A percentile compares a stretch with the other conserved stretches of the same genome.
These are phyloP conservation scores for Nothoprocta pentlandii DNA, from an alignment of 2,113 vertebrate species.

Conservation along the genomic window DNA sequence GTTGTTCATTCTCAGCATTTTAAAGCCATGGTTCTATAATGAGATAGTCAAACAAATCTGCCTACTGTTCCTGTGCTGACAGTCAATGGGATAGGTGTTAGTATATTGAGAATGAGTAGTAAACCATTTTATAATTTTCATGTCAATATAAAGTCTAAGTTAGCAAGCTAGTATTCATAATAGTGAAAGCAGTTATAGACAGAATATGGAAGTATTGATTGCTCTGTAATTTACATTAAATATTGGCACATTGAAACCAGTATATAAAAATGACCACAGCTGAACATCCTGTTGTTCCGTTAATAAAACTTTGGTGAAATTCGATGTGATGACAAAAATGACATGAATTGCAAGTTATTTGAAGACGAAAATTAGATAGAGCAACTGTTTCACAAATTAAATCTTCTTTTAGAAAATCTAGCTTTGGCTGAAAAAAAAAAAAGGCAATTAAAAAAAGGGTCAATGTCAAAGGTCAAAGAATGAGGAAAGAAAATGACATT, in stretches of 20 bases:
- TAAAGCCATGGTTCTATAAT: background rate
- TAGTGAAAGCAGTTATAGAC: background rate
- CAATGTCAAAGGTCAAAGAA: background rate
- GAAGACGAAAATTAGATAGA: background rate
- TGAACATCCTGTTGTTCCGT: background rate
- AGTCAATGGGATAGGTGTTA: background rate
- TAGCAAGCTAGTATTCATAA: background rate
- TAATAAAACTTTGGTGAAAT: background rate
- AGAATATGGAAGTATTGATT: background rate
- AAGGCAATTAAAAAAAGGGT: background rate
- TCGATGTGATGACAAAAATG: background rate
- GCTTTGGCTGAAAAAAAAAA: background rate
- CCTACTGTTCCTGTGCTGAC: background rate
- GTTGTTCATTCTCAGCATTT: background rate
- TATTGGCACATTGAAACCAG: background rate
- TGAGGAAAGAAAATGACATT: background rate
- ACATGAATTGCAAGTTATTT: background rate
- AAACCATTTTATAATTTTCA: background rate
- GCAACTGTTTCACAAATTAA: background rate
- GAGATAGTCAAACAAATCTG: constrained; percentile 37
- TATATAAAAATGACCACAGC: background rate
- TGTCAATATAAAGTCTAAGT: background rate
- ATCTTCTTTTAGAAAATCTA: background rate
- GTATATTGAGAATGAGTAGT: background rate
- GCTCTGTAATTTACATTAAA: background rate